Percentiles rank a stretch among this genome's conserved stretches.
Conservation (phyloP, 2,797 vertebrate genomes). For the Atherinosoma microstoma region DNA sequence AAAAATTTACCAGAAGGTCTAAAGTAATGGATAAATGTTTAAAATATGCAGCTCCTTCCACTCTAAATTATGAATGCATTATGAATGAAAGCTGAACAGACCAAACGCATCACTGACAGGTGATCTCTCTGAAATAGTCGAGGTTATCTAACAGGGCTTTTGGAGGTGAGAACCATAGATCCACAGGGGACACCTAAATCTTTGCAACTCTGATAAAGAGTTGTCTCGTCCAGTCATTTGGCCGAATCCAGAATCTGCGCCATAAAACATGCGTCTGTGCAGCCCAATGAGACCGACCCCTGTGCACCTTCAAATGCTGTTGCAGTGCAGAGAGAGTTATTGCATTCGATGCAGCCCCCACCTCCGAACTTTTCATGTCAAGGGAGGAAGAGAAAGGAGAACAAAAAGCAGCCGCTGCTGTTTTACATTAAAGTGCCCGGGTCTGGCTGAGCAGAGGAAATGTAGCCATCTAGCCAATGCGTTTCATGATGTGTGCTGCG, state of each 20-base stretch:
- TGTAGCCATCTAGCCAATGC: constrained; percentile 34
- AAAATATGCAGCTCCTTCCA: neutral
- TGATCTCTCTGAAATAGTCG: constrained; percentile 12
- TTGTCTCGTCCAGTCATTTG: constrained; percentile 12
- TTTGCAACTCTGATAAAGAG: constrained; percentile 36
- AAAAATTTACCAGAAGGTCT: neutral
- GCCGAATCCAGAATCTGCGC: constrained; percentile 37
- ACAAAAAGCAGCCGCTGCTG: constrained; percentile 65
- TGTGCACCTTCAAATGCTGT: constrained; percentile 35
- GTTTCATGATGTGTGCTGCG: constrained; percentile 47
- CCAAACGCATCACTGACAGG: constrained; percentile 5
- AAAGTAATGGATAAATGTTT: neutral
- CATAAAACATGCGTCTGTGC: constrained; percentile 45
- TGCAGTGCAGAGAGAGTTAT: constrained; percentile 45
- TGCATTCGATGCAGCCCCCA: constrained; percentile 21
- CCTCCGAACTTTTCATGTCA: constrained; percentile 39
- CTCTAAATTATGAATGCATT: neutral
- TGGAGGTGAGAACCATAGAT: neutral
- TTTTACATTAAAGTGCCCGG: constrained; percentile 63
- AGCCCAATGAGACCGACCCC: constrained; percentile 31
- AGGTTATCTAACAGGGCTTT: neutral
- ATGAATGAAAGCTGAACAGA: neutral
- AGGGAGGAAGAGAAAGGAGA: constrained; percentile 27
- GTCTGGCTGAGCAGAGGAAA: constrained; percentile 52
- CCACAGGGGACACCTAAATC: neutral